phyloP scores from a whole-genome alignment of 2,888 invertebrate species.

The Drosophila prolongata region DNA sequence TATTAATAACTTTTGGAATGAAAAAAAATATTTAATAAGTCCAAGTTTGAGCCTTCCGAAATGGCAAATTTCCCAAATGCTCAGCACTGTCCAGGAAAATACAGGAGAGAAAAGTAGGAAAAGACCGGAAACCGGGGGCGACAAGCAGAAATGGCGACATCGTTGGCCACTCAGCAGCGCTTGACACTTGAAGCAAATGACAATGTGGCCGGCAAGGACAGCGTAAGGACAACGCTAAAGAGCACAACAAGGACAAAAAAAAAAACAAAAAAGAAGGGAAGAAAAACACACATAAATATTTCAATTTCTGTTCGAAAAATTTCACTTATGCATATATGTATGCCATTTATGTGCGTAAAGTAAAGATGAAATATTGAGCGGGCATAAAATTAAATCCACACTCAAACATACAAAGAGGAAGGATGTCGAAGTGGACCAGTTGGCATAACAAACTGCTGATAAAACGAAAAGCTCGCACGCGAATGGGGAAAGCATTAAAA shows the following conservation, averaged over 20 bases:
- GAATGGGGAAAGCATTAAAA: slow-evolving; percentile 42
- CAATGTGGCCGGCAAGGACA: slow-evolving; percentile 67
- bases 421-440: slow-evolving; percentile 27
- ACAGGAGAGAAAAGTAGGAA: not conserved
- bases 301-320: slow-evolving; percentile 69
- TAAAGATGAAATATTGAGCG: slow-evolving; percentile 69
- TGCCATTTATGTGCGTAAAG: slow-evolving; percentile 29
- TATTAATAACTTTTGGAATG: no score
- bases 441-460: slow-evolving; percentile 71
- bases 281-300: slow-evolving; percentile 68
- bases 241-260: slow-evolving; percentile 41
- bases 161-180: slow-evolving; percentile 75
- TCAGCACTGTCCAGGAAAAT: not conserved
- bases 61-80: no score
- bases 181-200: slow-evolving; percentile 73
- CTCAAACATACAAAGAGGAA: slow-evolving; percentile 38
- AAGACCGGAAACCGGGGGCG: slow-evolving; percentile 61
- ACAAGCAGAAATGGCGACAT: slow-evolving; percentile 48
- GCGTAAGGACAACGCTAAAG: slow-evolving; percentile 68
- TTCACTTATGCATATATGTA: slow-evolving; percentile 49
- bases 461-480: slow-evolving; percentile 63
- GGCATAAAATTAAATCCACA: slow-evolving; percentile 75
- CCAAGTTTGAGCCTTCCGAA: no score
- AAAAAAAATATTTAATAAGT: no score
- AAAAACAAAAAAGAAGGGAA: slow-evolving; percentile 13